Percentiles rank a stretch among this genome's conserved stretches.
phyloP scores from a whole-genome alignment of 2,888 invertebrate species.

The Odontothrips loti region DNA sequence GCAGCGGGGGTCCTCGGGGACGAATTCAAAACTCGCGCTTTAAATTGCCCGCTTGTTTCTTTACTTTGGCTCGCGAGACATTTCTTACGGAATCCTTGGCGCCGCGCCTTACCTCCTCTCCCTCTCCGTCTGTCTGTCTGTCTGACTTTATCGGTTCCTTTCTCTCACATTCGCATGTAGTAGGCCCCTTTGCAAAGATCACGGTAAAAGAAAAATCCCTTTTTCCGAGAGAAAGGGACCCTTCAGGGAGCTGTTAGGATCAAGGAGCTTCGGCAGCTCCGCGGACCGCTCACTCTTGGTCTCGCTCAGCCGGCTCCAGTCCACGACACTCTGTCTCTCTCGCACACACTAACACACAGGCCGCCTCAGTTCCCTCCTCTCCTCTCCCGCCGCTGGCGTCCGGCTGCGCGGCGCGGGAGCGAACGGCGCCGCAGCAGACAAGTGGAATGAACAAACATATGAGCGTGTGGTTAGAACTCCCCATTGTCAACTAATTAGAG shows the following conservation, averaged over 20 bases:
- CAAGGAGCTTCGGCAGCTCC: too few species aligned
- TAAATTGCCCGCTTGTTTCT: slow-evolving; percentile 25
- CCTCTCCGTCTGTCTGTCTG: not conserved
- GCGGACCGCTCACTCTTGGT: too few species aligned
- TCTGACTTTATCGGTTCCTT: too few species aligned
- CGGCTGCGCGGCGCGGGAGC: not conserved
- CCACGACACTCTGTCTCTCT: too few species aligned
- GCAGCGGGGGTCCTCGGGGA: not conserved
- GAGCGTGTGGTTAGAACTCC: not conserved
- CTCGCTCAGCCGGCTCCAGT: too few species aligned
- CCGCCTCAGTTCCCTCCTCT: not conserved
- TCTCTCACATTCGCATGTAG: not conserved
- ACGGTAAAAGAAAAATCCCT: not conserved
- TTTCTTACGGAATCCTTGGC: slow-evolving; percentile 2
- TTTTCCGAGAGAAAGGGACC: not conserved
- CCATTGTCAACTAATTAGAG: slow-evolving; percentile 1
- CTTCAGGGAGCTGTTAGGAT: too few species aligned
- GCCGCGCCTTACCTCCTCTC: not conserved
- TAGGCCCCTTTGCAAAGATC: not conserved
- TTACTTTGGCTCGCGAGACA: not conserved
- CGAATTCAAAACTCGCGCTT: slow-evolving; percentile 24
- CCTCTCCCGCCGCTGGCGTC: not conserved
- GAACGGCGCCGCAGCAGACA: not conserved
- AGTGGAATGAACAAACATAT: slow-evolving; percentile 25
- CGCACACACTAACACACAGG: not conserved